phyloP scores from a whole-genome alignment of 92 coral and sea anemone genomes.

The Galaxea fascicularis region DNA sequence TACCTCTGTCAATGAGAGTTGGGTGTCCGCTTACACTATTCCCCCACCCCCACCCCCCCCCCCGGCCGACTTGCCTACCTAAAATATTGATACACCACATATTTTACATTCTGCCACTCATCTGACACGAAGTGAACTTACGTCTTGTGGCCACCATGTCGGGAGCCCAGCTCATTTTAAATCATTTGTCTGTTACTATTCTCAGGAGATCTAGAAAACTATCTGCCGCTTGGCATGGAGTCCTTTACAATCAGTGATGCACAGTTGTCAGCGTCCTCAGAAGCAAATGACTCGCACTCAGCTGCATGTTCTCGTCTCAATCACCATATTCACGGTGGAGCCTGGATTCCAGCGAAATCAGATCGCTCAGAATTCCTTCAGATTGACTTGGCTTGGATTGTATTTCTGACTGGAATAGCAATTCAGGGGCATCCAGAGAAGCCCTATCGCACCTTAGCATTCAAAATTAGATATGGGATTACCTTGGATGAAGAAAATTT shows the following conservation, averaged over 20 bases:
- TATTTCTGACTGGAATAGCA: constrained; percentile 28
- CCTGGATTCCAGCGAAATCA: constrained; percentile 17
- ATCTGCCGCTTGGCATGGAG: constrained; percentile 39
- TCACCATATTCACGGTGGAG: constrained; percentile 20
- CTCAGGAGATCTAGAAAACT: neutral
- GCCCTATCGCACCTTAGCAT: neutral
- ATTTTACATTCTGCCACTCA: too few species aligned
- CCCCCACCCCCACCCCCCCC: too few species aligned
- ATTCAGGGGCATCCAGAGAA: constrained; percentile 21
- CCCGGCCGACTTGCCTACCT: too few species aligned
- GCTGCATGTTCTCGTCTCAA: constrained; percentile 21
- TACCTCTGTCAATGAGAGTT: too few species aligned
- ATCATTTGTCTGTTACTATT: neutral
- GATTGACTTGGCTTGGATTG: neutral
- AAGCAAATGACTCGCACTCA: neutral
- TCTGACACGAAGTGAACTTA: too few species aligned
- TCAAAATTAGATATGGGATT: neutral
- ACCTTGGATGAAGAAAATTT: neutral
- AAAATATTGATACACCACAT: too few species aligned
- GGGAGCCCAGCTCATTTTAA: too few species aligned
- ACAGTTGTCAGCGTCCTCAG: constrained; percentile 23
- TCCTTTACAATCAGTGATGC: constrained; percentile 6
- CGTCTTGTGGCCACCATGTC: too few species aligned
- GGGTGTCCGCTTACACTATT: too few species aligned
- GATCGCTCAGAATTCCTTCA: neutral